phyloP scores from a whole-genome alignment of 2,888 invertebrate species.

The Dolichopus griseipennis region DNA sequence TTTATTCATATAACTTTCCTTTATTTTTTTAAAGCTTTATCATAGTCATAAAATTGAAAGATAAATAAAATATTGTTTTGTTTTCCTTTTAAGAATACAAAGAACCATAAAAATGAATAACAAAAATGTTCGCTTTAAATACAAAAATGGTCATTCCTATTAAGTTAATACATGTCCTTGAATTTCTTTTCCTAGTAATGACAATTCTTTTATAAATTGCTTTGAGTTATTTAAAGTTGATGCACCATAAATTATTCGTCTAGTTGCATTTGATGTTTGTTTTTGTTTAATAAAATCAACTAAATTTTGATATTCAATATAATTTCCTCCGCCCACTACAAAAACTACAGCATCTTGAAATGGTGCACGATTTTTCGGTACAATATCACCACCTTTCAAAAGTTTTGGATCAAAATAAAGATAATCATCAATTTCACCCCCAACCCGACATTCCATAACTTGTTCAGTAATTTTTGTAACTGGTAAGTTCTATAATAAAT shows the following conservation, averaged over 20 bases:
- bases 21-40: not conserved
- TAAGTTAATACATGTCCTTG: constrained; percentile 38
- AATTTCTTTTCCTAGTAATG: constrained; percentile 67
- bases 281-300: constrained; percentile 89
- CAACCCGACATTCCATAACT: constrained; percentile 70
- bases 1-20: too few species aligned
- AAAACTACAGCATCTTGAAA: constrained; percentile 87
- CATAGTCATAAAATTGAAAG: not conserved
- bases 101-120: not conserved
- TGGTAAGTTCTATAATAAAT: constrained; percentile 67
- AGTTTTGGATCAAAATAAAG: constrained; percentile 94
- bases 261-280: constrained; percentile 55
- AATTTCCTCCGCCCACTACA: constrained; percentile 90
- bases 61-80: not conserved
- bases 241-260: constrained; percentile 88
- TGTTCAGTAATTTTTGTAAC: constrained; percentile 88
- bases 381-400: constrained; percentile 59
- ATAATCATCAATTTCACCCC: constrained; percentile 75
- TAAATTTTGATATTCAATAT: constrained; percentile 98
- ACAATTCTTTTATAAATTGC: constrained; percentile 87
- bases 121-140: not conserved
- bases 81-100: not conserved
- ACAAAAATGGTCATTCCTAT: constrained; percentile 15
- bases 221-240: constrained; percentile 89
- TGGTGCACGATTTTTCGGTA: constrained; percentile 56